Conservation (phyloP, 2,113 vertebrate species). For the Menidia beryllina region DNA sequence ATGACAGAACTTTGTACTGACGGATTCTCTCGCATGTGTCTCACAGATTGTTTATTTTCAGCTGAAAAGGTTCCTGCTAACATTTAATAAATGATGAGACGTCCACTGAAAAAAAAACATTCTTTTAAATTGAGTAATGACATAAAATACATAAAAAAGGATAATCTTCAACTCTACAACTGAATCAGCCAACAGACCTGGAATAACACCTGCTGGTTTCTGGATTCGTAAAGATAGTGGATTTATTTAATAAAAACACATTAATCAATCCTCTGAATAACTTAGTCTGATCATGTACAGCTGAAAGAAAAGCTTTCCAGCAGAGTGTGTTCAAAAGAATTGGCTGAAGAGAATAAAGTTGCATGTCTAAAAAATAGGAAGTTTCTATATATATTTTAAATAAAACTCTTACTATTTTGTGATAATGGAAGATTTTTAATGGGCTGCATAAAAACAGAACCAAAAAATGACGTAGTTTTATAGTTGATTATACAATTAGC, state of each 20-base stretch:
- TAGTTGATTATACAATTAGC: slow-evolving; percentile 67
- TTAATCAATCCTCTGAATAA: background rate
- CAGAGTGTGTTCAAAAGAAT: background rate
- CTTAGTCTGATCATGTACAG: background rate
- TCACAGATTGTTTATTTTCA: slow-evolving; percentile 29
- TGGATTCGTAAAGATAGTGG: too few species aligned
- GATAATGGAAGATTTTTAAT: slow-evolving; percentile 39
- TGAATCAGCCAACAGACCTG: background rate
- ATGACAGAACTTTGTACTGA: slow-evolving; percentile 8
- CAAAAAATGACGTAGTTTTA: slow-evolving; percentile 43
- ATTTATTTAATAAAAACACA: background rate
- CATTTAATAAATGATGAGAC: slow-evolving; percentile 28
- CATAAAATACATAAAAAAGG: slow-evolving; percentile 26
- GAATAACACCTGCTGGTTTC: background rate
- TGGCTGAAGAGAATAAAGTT: slow-evolving; percentile 1
- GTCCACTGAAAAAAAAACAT: slow-evolving; percentile 15
- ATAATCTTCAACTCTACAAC: slow-evolving; percentile 26
- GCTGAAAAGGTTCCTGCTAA: slow-evolving; percentile 19
- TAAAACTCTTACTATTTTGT: background rate
- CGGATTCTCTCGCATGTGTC: slow-evolving; percentile 32
- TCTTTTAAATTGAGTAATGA: slow-evolving; percentile 32
- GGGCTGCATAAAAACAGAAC: slow-evolving; percentile 46
- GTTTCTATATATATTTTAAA: too few species aligned
- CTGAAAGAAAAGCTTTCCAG: background rate
- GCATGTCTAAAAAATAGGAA: too few species aligned